Conservation (phyloP, 2,888 invertebrate genomes). For the Dynastes tityus region DNA sequence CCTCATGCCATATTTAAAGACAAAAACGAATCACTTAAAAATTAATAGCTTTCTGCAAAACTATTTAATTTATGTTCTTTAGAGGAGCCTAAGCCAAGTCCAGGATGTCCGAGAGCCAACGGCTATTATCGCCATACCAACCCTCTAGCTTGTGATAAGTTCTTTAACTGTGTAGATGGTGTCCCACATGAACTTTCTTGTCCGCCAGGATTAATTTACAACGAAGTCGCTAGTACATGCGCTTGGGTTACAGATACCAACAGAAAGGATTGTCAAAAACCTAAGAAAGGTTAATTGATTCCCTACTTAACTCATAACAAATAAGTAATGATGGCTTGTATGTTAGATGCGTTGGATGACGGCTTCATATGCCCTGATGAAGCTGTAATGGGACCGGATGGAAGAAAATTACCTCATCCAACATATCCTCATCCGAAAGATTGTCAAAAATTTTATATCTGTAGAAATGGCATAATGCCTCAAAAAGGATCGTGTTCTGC, state of each 20-base stretch:
- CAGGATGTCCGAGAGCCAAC: conserved; percentile 84
- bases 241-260: conserved; percentile 81
- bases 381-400: conserved; percentile 78
- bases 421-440: conserved; percentile 86
- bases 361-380: conserved; percentile 85
- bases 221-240: conserved; percentile 81
- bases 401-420: conserved; percentile 82
- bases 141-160: conserved; percentile 82
- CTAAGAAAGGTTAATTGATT: conserved; percentile 70
- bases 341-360: conserved; percentile 79
- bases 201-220: conserved; percentile 84
- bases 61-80: conserved; percentile 53
- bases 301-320: neutral
- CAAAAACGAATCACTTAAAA: no score
- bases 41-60: no score
- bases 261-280: conserved; percentile 72
- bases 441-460: conserved; percentile 88
- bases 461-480: conserved; percentile 83
- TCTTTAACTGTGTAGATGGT: conserved; percentile 86
- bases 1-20: no score
- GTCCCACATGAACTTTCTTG: conserved; percentile 78
- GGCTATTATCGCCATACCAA: conserved; percentile 86
- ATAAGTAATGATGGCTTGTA: no score
- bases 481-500: conserved; percentile 83
- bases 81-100: conserved; percentile 83